Evolutionary conservation across 2,888 invertebrate species (phyloP).

Genomic region (Tetropium fuscum): DNA sequence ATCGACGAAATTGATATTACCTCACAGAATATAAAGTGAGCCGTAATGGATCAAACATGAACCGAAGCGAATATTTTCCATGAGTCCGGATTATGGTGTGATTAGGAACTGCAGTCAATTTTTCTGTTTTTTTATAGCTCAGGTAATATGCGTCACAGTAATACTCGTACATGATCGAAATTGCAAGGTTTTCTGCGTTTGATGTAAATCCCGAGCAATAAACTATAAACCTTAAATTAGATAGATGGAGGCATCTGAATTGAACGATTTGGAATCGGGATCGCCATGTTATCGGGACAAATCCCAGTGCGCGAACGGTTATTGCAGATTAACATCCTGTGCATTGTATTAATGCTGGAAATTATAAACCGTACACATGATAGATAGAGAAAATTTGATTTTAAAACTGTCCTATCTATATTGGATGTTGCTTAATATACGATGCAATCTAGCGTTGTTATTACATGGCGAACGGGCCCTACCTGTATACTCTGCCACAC

Average conservation of each 20-base stretch:
- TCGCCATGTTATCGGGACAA: constrained; percentile 58
- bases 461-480: constrained; percentile 58
- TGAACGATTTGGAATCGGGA: constrained; percentile 49
- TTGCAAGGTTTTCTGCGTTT: neutral
- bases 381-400: constrained; percentile 68
- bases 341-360: constrained; percentile 67
- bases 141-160: too few species aligned
- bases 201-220: constrained; percentile 31
- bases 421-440: constrained; percentile 67
- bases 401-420: constrained; percentile 67
- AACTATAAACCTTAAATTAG: constrained; percentile 60
- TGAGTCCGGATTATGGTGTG: too few species aligned
- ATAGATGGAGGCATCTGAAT: constrained; percentile 47
- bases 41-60: too few species aligned
- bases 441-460: constrained; percentile 67
- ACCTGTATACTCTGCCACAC: constrained; percentile 49
- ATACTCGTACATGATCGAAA: neutral
- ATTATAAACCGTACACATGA: constrained; percentile 66
- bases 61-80: too few species aligned
- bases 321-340: constrained; percentile 67
- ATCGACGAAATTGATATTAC: too few species aligned
- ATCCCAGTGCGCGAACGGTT: constrained; percentile 65
- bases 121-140: too few species aligned
- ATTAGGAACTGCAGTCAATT: too few species aligned
- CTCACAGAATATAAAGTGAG: too few species aligned